These are phyloP conservation scores for Typhlomys cinereus DNA, from an alignment of 2,113 vertebrate genomes.

Conservation along the genomic window DNA sequence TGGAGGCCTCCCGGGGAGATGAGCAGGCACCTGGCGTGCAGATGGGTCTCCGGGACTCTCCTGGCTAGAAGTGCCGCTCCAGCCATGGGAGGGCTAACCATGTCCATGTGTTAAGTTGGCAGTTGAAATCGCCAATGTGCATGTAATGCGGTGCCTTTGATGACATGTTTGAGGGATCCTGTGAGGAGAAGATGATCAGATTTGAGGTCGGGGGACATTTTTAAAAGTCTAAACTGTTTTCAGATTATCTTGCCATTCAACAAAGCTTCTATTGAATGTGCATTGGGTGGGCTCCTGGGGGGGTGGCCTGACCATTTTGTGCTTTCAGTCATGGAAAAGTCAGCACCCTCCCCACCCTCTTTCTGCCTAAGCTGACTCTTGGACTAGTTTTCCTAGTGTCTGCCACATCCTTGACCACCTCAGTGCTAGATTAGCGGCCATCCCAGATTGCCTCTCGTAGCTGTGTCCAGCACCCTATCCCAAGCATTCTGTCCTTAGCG, in stretches of 20 bases:
- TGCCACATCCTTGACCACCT: not conserved
- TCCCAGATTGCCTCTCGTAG: not conserved
- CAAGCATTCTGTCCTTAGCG: not conserved
- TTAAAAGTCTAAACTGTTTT: slow-evolving; percentile 1
- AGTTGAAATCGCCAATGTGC: not conserved
- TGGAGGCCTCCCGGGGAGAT: slow-evolving; percentile 11
- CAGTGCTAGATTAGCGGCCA: too few relatives aligned
- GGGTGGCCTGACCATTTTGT: not conserved
- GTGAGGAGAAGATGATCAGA: not conserved
- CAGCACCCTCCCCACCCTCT: not conserved
- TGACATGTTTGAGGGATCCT: not conserved
- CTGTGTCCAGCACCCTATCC: not conserved
- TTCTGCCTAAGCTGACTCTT: not conserved
- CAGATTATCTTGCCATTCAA: not conserved
- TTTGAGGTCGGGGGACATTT: slow-evolving; percentile 28
- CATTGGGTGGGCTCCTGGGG: not conserved
- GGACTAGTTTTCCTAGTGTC: not conserved
- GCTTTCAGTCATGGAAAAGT: not conserved
- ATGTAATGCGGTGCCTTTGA: not conserved
- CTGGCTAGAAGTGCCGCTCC: not conserved
- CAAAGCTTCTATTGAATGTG: not conserved
- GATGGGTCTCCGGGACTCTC: slow-evolving; percentile 11
- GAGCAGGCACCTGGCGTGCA: slow-evolving; percentile 34
- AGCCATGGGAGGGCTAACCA: not conserved
- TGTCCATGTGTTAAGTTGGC: not conserved